Evolutionary conservation across 2,888 invertebrate genomes (phyloP), one percentile per base, ranked within the genome.

Genomic region (Drosophila kambysellisi): DNA sequence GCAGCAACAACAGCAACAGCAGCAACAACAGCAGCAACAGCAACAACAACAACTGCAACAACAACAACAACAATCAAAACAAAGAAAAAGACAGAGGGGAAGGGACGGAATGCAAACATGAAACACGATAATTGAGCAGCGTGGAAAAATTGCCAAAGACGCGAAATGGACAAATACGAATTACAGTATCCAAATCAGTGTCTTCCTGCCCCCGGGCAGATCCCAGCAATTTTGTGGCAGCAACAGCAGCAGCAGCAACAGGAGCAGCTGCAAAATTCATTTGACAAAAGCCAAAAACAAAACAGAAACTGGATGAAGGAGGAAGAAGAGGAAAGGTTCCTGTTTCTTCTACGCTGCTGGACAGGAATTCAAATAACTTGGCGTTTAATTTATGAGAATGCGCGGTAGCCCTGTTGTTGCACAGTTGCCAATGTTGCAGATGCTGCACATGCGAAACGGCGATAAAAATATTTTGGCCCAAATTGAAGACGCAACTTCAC

Each of bases 321-420:
- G 46, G 46, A 25, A 25, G 15, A 25, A 15, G 46, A 25, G 46
- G 46, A 6, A 29, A 30, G 6, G 29, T 15, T 41, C 12, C 54
- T 37, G 6, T 37, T 29, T 9, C 33, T 15, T 9, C 33, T 8
- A 4, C 52, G 1, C 52, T 62, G 67, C 62, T 65, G 71, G 62
- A 66, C 67, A 73, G 76, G 91, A 91, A 91, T 91, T 90, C 90
- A 91, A 91, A 91, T 91, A 90, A 89, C 88, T 90, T 91, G 91
- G 84, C 88, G 85, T 91, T 91, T 91, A 91, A 91, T 91, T 91
- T 91, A 91, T 91, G 91, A 83, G 90, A 88, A 91, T 91, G 91
- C 83, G 81, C 91, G 83, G 88, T 85, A 82, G 91, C 83, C 68
- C n/a, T 30, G 68, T 51, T 46, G 58, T 62, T 15, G 46, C 46